Evolutionary conservation across 2,113 vertebrate genomes (phyloP).

Genomic region (Ahaetulla prasina): DNA sequence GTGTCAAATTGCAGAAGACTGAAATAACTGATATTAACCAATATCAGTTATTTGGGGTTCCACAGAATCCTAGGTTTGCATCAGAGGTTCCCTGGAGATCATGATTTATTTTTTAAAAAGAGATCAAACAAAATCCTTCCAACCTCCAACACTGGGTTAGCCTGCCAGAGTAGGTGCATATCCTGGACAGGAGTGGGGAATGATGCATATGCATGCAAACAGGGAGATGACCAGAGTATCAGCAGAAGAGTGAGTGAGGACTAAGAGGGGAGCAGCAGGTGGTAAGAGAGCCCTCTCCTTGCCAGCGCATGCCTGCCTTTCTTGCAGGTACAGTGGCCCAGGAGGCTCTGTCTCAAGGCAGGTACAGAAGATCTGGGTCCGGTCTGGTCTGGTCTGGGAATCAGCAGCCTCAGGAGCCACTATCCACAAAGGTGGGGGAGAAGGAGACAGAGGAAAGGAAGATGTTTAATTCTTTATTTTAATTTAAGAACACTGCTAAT

Average conservation of each 20-base stretch:
- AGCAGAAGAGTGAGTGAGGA: neutral
- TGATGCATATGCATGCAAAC: neutral
- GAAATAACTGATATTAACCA: neutral
- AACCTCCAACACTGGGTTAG: neutral
- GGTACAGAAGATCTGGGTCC: neutral
- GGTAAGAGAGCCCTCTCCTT: neutral
- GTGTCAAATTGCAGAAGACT: neutral
- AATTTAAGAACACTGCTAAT: neutral
- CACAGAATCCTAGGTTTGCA: neutral
- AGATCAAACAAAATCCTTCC: neutral
- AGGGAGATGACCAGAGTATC: neutral
- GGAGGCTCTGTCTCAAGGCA: neutral
- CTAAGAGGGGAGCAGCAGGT: neutral
- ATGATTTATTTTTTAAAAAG: neutral
- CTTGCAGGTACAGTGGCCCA: neutral
- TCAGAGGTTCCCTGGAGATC: neutral
- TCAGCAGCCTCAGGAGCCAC: neutral
- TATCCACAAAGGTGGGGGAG: neutral
- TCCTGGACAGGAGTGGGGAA: neutral
- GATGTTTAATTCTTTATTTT: neutral
- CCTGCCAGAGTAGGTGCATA: neutral
- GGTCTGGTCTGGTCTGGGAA: neutral
- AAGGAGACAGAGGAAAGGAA: neutral
- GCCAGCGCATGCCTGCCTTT: neutral
- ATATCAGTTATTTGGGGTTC: neutral